A percentile compares a stretch with the other conserved stretches of the same genome.
Conservation (phyloP, 2,113 vertebrate species). For the Galeopterus variegatus region DNA sequence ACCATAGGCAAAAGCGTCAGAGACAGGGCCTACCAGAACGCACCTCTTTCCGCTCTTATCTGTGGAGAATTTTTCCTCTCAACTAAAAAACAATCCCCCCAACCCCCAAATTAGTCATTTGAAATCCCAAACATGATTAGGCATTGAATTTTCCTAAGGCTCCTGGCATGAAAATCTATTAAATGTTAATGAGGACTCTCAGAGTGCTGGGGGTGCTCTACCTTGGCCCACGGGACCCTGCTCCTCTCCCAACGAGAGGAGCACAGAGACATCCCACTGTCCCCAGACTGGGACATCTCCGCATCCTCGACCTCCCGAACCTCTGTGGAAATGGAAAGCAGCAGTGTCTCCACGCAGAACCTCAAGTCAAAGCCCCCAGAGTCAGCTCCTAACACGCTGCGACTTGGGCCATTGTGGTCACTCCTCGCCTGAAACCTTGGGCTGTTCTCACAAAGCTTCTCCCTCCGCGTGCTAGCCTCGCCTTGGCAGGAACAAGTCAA, state of each 20-base stretch:
- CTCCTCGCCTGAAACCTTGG: accelerated
- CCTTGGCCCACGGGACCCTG: neutral
- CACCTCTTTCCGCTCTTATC: neutral
- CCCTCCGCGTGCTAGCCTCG: neutral
- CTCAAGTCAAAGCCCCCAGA: accelerated
- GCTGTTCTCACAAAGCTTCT: neutral
- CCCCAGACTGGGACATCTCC: neutral
- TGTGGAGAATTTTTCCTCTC: neutral
- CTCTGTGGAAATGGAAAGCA: neutral
- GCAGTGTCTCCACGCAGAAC: neutral
- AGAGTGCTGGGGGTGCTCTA: no score
- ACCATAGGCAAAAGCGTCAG: neutral
- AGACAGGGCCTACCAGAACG: neutral
- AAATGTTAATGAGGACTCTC: neutral
- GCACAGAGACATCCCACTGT: neutral
- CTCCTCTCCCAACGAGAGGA: neutral
- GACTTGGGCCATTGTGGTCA: conserved; percentile 54
- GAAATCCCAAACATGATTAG: neutral
- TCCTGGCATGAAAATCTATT: neutral
- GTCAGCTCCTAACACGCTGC: conserved; percentile 63
- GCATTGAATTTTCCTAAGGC: neutral
- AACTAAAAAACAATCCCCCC: neutral
- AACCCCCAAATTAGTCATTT: neutral
- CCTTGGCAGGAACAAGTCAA: conserved; percentile 85
- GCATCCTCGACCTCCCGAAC: neutral